Evolutionary conservation across 2,113 vertebrate genomes (phyloP).

Genomic region (Murina feae): DNA sequence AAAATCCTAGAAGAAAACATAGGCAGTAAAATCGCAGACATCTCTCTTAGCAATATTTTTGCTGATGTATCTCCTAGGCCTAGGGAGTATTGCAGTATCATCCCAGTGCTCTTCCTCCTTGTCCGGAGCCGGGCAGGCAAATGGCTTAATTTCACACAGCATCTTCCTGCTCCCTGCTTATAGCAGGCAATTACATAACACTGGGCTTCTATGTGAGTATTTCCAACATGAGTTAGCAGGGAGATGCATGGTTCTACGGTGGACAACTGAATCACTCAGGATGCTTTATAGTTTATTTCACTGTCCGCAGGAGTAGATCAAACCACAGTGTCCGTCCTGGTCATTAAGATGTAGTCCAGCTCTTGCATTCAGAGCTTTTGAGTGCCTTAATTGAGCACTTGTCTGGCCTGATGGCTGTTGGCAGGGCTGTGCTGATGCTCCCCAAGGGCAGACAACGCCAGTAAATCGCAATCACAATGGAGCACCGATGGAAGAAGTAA

Average conservation of each 20-base stretch:
- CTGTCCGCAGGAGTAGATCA: background rate
- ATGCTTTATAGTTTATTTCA: conserved; percentile 25
- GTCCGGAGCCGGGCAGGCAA: background rate
- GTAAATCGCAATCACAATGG: conserved; percentile 71
- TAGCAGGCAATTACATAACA: background rate
- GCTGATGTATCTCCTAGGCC: no score
- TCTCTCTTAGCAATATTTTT: no score
- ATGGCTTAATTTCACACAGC: conserved; percentile 15
- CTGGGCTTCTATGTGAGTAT: background rate
- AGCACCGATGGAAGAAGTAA: conserved; percentile 70
- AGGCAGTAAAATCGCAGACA: no score
- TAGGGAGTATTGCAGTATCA: background rate
- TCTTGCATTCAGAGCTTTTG: background rate
- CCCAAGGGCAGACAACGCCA: conserved; percentile 46
- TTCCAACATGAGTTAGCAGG: conserved; percentile 40
- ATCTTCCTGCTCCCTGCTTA: background rate
- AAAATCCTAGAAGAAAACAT: no score
- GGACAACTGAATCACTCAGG: background rate
- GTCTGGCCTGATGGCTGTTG: conserved; percentile 40
- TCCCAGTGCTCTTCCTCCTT: no score
- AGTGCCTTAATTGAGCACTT: background rate
- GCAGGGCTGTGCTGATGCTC: conserved; percentile 25
- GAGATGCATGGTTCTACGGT: background rate
- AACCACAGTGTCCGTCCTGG: background rate
- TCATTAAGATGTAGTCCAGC: background rate